Evolutionary conservation across 2,797 vertebrate genomes (phyloP).

Genomic region (Huso huso): DNA sequence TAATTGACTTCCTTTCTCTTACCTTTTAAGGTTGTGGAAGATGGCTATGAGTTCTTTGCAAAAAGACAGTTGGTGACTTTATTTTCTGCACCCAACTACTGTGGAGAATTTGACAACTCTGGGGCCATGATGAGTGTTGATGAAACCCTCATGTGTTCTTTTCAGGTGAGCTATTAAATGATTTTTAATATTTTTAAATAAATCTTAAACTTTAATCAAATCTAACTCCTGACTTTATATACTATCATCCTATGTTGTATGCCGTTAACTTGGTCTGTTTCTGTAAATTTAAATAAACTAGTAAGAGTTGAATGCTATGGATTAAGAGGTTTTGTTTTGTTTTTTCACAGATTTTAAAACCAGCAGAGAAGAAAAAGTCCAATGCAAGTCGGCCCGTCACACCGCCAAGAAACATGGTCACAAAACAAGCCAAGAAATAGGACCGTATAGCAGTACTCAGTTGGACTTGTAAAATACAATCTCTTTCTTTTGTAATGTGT

Average conservation of each 20-base stretch:
- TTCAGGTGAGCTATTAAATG: slow-evolving; percentile 49
- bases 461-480: slow-evolving; percentile 7
- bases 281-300: neutral
- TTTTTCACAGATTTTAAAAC: slow-evolving; percentile 83
- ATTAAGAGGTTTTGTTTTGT: neutral
- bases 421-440: slow-evolving; percentile 98
- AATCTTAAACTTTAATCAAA: neutral
- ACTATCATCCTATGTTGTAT: no score
- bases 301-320: neutral
- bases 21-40: slow-evolving; percentile 59
- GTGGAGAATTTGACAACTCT: slow-evolving; percentile 70
- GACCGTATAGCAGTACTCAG: slow-evolving; percentile 23
- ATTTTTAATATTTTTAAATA: neutral
- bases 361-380: slow-evolving; percentile 96
- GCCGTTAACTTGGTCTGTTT: no score
- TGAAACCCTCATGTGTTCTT: slow-evolving; percentile 73
- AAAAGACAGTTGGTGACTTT: slow-evolving; percentile 71
- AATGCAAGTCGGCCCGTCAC: slow-evolving; percentile 93
- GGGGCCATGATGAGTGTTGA: slow-evolving; percentile 76
- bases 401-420: slow-evolving; percentile 94
- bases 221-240: neutral
- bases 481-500: neutral
- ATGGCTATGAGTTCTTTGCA: slow-evolving; percentile 72
- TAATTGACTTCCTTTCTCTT: neutral
- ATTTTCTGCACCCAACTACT: slow-evolving; percentile 72